phyloP scores from a whole-genome alignment of 2,888 invertebrate genomes.

The Syrphus vitripennis region DNA sequence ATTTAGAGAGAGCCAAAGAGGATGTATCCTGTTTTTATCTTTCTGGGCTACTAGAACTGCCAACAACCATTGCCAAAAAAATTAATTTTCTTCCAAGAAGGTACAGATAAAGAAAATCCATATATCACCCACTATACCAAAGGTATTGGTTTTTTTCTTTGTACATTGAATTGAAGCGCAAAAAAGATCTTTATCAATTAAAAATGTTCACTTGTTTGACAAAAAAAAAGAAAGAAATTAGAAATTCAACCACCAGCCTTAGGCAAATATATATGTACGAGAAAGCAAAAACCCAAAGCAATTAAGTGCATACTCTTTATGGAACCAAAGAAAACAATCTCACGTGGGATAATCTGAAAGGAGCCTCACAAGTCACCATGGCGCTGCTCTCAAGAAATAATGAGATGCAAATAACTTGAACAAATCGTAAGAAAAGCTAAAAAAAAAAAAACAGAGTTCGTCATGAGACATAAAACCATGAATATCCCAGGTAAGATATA shows the following conservation, averaged over 20 bases:
- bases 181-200: slow-evolving; percentile 55
- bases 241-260: slow-evolving; percentile 49
- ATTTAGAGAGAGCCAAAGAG: slow-evolving; percentile 25
- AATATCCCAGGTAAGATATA: slow-evolving; percentile 1
- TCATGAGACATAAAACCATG: slow-evolving; percentile 36
- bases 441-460: slow-evolving; percentile 12
- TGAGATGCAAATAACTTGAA: slow-evolving; percentile 69
- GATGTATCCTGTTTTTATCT: background rate
- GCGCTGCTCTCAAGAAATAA: slow-evolving; percentile 47
- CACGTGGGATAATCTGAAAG: slow-evolving; percentile 63
- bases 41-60: slow-evolving; percentile 8
- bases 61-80: slow-evolving; percentile 42
- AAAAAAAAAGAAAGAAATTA: slow-evolving; percentile 41
- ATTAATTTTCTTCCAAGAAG: slow-evolving; percentile 22
- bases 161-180: slow-evolving; percentile 39
- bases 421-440: slow-evolving; percentile 50
- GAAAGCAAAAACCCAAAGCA: slow-evolving; percentile 56
- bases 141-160: background rate
- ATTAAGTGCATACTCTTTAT: slow-evolving; percentile 60
- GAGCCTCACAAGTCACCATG: slow-evolving; percentile 36
- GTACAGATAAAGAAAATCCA: slow-evolving; percentile 12
- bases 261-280: slow-evolving; percentile 43
- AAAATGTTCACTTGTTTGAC: slow-evolving; percentile 42
- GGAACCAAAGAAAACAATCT: slow-evolving; percentile 65
- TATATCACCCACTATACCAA: background rate